Conservation (phyloP, 2,888 invertebrate species). For the Tetragonula carbonaria region DNA sequence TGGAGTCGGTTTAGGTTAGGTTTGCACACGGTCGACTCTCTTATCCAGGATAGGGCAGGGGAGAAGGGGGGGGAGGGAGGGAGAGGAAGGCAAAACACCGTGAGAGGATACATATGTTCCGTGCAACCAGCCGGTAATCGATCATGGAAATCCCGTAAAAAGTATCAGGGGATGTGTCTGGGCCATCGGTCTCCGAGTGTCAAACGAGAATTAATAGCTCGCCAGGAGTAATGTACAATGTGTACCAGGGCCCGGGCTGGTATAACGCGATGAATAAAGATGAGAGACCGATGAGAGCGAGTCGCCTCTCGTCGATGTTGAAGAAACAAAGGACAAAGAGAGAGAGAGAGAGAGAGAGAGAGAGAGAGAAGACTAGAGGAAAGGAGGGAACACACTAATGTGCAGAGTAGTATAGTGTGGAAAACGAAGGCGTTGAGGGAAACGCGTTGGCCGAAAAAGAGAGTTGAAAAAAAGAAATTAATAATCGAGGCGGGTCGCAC, state of each 20-base stretch:
- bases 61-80: too few species aligned
- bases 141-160: conserved; percentile 69
- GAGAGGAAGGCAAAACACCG: conserved; percentile 58
- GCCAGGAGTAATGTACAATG: conserved; percentile 65
- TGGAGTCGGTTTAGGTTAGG: conserved; percentile 15
- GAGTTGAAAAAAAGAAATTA: conserved; percentile 60
- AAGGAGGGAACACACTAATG: not conserved
- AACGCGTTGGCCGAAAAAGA: conserved; percentile 12
- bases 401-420: too few species aligned
- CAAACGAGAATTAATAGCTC: conserved; percentile 71
- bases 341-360: too few species aligned
- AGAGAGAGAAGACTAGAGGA: not conserved
- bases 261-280: conserved; percentile 69
- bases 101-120: conserved; percentile 66
- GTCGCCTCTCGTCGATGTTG: conserved; percentile 67
- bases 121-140: conserved; percentile 61
- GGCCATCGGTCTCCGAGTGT: conserved; percentile 70
- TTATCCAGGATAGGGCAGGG: not conserved
- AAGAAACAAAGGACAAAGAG: conserved; percentile 55
- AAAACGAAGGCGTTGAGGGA: not conserved
- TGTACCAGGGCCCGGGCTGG: conserved; percentile 51
- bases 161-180: conserved; percentile 58
- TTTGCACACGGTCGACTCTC: not conserved
- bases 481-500: conserved; percentile 60
- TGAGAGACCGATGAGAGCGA: conserved; percentile 61